Percentiles rank a stretch among this genome's conserved stretches.
These are phyloP conservation scores for Drosophila chauvacae DNA, from an alignment of 1,140 invertebrate species.

Conservation along the genomic window DNA sequence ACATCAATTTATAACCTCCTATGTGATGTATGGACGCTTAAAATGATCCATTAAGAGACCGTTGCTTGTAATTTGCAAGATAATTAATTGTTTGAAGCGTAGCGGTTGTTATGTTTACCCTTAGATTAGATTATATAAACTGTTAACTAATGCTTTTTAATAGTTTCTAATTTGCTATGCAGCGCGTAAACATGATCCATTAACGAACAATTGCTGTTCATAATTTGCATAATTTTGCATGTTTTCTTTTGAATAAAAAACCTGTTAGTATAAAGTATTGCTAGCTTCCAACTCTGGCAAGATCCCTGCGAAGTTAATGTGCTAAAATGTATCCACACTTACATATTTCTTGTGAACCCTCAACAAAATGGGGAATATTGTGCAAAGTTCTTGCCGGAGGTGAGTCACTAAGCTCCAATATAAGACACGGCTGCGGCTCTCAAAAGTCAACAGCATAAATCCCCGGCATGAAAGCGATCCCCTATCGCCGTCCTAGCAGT, in stretches of 20 bases:
- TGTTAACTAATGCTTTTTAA: conserved; percentile 8
- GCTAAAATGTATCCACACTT: conserved; percentile 22
- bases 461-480: conserved; percentile 32
- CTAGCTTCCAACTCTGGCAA: not conserved
- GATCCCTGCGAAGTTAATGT: conserved; percentile 14
- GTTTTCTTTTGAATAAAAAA: not conserved
- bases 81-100: conserved; percentile 4
- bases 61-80: conserved; percentile 1
- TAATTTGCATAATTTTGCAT: conserved; percentile 7
- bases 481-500: conserved; percentile 39
- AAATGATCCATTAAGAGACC: conserved; percentile 2
- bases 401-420: conserved; percentile 45
- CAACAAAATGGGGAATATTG: not conserved
- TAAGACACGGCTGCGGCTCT: conserved; percentile 16
- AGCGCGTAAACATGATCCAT: conserved; percentile 13
- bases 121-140: conserved; percentile 11
- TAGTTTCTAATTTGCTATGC: conserved; percentile 11
- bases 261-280: conserved; percentile 1
- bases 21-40: not conserved
- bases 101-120: not conserved
- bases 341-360: conserved; percentile 9
- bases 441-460: conserved; percentile 51
- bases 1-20: not conserved
- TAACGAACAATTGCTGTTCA: conserved; percentile 6
- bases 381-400: conserved; percentile 27